Conservation (phyloP, 2,888 invertebrate species). For the Pharmacophagus antenor region DNA sequence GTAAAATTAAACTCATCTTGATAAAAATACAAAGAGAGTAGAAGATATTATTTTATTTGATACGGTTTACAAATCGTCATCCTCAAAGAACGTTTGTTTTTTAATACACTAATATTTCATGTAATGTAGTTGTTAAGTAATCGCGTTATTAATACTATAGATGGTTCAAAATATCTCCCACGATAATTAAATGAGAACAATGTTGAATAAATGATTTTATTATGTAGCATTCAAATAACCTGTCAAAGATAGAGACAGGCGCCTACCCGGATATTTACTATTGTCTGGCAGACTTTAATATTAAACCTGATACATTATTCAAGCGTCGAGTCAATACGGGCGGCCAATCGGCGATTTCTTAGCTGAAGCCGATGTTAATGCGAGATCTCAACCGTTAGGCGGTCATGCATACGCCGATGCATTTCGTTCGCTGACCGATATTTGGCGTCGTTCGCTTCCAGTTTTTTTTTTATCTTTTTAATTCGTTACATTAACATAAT, state of each 20-base stretch:
- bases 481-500: constrained; percentile 19
- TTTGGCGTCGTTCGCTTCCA: constrained; percentile 5
- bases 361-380: constrained; percentile 12
- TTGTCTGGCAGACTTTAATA: constrained; percentile 18
- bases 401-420: constrained; percentile 1
- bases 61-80: no score
- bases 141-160: no score
- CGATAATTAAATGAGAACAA: constrained; percentile 17
- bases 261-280: constrained; percentile 25
- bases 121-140: no score
- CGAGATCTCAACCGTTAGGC: constrained; percentile 6
- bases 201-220: constrained; percentile 21
- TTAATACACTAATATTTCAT: no score
- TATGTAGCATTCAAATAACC: constrained; percentile 21
- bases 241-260: constrained; percentile 17
- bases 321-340: constrained; percentile 11
- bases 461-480: constrained; percentile 11
- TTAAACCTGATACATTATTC: constrained; percentile 26
- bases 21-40: no score
- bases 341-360: constrained; percentile 20
- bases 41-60: no score
- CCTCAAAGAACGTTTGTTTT: no score
- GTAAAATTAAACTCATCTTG: no score
- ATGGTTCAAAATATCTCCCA: neutral
- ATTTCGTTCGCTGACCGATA: constrained; percentile 20